Conservation (phyloP, 2,797 vertebrate species). For the Meriones psammophilus region DNA sequence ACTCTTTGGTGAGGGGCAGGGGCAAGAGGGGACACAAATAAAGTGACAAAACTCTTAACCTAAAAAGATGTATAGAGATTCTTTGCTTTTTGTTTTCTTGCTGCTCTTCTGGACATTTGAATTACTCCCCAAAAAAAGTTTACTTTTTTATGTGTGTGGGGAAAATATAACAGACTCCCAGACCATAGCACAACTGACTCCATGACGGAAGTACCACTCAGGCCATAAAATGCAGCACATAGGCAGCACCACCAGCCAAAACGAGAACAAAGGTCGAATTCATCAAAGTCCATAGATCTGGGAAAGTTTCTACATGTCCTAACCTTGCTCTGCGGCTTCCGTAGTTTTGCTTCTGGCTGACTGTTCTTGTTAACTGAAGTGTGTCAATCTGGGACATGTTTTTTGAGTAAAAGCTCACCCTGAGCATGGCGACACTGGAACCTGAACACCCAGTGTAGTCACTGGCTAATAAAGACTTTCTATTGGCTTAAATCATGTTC, state of each 20-base stretch:
- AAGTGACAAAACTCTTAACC: not conserved
- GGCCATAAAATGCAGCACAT: not conserved
- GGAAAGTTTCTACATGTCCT: not conserved
- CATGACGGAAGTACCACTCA: not conserved
- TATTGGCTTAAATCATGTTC: not conserved
- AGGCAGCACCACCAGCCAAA: not conserved
- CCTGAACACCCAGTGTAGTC: not conserved
- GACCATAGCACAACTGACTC: not conserved
- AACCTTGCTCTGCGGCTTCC: not conserved
- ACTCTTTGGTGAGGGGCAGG: not conserved
- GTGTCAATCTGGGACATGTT: not conserved
- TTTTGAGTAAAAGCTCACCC: not conserved
- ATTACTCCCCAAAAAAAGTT: constrained; percentile 19
- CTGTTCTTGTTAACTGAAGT: not conserved
- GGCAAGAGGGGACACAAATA: not conserved
- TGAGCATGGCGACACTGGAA: not conserved
- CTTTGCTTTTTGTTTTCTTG: not conserved
- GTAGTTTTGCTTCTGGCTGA: not conserved
- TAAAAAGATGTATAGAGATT: not conserved
- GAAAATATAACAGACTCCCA: not conserved
- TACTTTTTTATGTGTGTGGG: not conserved
- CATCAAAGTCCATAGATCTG: not conserved
- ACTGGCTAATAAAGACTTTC: not conserved
- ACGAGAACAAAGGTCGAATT: not conserved
- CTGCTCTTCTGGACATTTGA: not conserved